A percentile compares a stretch with the other conserved stretches of the same genome.
phyloP scores from a whole-genome alignment of 2,797 vertebrate genomes.

The Hemibagrus guttatus region DNA sequence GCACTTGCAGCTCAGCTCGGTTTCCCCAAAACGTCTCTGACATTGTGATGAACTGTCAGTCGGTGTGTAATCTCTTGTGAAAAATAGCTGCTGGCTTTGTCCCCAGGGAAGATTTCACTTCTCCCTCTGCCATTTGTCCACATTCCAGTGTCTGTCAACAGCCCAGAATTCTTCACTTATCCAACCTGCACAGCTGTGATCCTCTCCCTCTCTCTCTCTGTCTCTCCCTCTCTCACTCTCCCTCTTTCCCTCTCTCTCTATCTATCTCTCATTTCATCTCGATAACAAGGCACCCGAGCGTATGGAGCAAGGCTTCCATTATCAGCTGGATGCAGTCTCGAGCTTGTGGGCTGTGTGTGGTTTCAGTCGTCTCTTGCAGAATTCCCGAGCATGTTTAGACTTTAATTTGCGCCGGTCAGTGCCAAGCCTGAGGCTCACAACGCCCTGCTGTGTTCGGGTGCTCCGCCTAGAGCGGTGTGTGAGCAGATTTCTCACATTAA shows the following conservation, averaged over 20 bases:
- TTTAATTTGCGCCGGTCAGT: slow-evolving; percentile 14
- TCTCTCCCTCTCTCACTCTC: not conserved
- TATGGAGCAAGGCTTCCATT: slow-evolving; percentile 23
- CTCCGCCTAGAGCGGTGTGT: not conserved
- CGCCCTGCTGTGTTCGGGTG: not conserved
- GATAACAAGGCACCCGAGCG: not conserved
- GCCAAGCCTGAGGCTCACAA: not conserved
- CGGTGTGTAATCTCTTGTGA: slow-evolving; percentile 35
- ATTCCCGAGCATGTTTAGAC: slow-evolving; percentile 1
- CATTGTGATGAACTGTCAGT: slow-evolving; percentile 44
- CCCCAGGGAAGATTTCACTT: slow-evolving; percentile 26
- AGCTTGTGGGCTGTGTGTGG: not conserved
- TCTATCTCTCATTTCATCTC: not conserved
- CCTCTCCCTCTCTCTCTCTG: no score
- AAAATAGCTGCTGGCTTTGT: slow-evolving; percentile 37
- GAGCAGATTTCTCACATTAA: not conserved
- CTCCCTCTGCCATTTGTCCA: slow-evolving; percentile 30
- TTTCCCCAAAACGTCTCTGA: slow-evolving; percentile 36
- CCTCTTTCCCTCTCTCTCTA: not conserved
- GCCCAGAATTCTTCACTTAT: slow-evolving; percentile 15
- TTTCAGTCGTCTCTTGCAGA: not conserved
- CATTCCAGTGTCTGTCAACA: slow-evolving; percentile 41
- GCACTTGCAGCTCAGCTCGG: slow-evolving; percentile 3
- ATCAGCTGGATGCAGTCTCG: not conserved
- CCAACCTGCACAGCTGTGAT: slow-evolving; percentile 2